Evolutionary conservation across 1,140 invertebrate genomes (phyloP), one percentile per base, ranked within the genome.

Genomic region (Idris sp.): DNA sequence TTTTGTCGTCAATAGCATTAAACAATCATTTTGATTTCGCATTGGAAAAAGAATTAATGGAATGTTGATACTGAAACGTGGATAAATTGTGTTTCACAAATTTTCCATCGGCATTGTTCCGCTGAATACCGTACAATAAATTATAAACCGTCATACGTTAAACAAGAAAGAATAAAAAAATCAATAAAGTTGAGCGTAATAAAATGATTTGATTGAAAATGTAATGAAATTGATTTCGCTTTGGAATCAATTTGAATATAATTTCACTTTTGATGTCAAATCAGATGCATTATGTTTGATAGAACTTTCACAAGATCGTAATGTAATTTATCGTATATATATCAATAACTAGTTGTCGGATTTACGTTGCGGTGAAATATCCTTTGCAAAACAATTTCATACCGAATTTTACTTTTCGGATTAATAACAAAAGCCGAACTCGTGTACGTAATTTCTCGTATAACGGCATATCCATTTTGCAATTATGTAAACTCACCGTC

Each of bases 401-500:
- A 8, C 40, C 15, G 40, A 68, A 36, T 53, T 44, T 61, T 25
- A 56, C 41, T 56, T 64, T 30, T 40, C 15, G 46, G 38, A 65
- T 59, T 59, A 65, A 13, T 14, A 68, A 67, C 62, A 62, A 74
- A n/a, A 67, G 35, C 13, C 38, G 43, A 48, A 22, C n/a, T n/a
- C 10, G 14, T 19, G 44, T 67, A 25, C 33, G 56, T 56, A 68
- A 65, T 77, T 77, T 69, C 48, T n/a, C 69, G 33, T 48, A 65
- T 77, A 77, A 77, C 69, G 75, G 75, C 35, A 75, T 36, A 54
- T 65, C 43, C 7, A 30, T 58, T 48, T 46, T 36, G 58, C 54
- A 72, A 73, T 77, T 74, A 71, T 61, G 62, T 74, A 77, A 77
- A 77, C 68, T 67, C 68, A 64, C 46, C 49, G 51, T 19, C 14